These are phyloP conservation scores for Decapterus maruadsi DNA, from an alignment of 2,797 vertebrate genomes.

Conservation along the genomic window DNA sequence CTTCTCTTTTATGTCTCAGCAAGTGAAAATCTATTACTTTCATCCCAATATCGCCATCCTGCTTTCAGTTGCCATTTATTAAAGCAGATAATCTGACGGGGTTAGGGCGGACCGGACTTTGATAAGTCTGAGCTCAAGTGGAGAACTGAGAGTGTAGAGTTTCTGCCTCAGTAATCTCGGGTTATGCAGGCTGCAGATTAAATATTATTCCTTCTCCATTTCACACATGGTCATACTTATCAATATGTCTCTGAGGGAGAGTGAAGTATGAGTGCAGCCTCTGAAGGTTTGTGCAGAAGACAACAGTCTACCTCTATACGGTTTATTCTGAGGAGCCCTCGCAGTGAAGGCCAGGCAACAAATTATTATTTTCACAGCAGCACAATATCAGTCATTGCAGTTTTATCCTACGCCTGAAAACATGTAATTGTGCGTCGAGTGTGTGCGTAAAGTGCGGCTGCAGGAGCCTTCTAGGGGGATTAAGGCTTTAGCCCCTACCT, in stretches of 20 bases:
- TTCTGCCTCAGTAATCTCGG: constrained; percentile 33
- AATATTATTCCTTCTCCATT: constrained; percentile 47
- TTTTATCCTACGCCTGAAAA: constrained; percentile 54
- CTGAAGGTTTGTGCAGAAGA: neutral
- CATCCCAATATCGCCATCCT: constrained; percentile 63
- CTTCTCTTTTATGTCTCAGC: constrained; percentile 71
- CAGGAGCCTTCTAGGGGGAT: constrained; percentile 52
- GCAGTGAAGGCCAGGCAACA: constrained; percentile 4
- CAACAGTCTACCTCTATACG: no score
- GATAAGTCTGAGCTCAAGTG: constrained; percentile 31
- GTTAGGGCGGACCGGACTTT: constrained; percentile 29
- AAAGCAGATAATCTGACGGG: constrained; percentile 57
- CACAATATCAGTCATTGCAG: constrained; percentile 55
- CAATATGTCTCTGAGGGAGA: constrained; percentile 2
- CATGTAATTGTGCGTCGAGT: constrained; percentile 65
- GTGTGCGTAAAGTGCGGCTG: constrained; percentile 51
- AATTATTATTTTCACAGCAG: constrained; percentile 66
- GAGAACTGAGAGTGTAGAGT: constrained; percentile 41
- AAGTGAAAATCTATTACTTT: constrained; percentile 77
- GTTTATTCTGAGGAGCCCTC: constrained; percentile 4
- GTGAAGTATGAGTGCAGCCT: neutral
- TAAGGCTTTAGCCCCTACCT: constrained; percentile 57
- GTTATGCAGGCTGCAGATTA: constrained; percentile 22
- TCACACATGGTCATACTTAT: constrained; percentile 47
- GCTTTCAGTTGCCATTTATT: constrained; percentile 60